These are phyloP conservation scores for Drosophila takahashii DNA, from an alignment of 1,140 invertebrate species.

Conservation along the genomic window DNA sequence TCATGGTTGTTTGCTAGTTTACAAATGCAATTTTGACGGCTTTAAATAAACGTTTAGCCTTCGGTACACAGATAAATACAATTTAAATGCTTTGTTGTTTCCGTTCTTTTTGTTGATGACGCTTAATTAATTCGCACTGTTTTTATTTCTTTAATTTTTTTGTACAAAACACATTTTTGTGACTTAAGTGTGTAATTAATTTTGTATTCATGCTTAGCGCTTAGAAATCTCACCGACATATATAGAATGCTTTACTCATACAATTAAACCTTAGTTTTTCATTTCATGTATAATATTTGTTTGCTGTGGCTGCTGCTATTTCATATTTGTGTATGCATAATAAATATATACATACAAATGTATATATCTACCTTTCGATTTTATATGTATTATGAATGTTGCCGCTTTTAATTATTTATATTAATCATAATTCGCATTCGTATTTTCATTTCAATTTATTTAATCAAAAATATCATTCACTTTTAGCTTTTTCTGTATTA, in stretches of 20 bases:
- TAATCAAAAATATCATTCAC: constrained; percentile 76
- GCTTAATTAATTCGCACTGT: constrained; percentile 60
- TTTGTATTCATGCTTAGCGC: constrained; percentile 36
- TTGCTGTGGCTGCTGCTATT: constrained; percentile 67
- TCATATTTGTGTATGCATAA: constrained; percentile 68
- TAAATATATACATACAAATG: constrained; percentile 50
- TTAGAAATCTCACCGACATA: constrained; percentile 56
- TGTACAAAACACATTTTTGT: constrained; percentile 58
- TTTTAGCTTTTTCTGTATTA: constrained; percentile 41
- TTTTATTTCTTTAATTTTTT: constrained; percentile 36
- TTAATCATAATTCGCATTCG: constrained; percentile 59
- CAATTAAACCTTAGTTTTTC: constrained; percentile 56
- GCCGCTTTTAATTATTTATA: constrained; percentile 54
- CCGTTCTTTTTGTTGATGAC: constrained; percentile 34
- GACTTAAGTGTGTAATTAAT: constrained; percentile 58
- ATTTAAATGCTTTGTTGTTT: constrained; percentile 73
- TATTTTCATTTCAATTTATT: constrained; percentile 68
- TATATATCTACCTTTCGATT: constrained; percentile 41
- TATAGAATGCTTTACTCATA: constrained; percentile 39
- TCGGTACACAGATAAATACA: constrained; percentile 71
- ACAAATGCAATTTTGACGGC: constrained; percentile 81
- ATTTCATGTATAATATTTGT: constrained; percentile 34
- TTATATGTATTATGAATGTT: constrained; percentile 60
- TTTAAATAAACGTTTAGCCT: constrained; percentile 61
- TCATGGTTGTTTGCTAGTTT: constrained; percentile 56